These are phyloP conservation scores for Ondatra zibethicus DNA, from an alignment of 2,113 vertebrate species.

Conservation along the genomic window DNA sequence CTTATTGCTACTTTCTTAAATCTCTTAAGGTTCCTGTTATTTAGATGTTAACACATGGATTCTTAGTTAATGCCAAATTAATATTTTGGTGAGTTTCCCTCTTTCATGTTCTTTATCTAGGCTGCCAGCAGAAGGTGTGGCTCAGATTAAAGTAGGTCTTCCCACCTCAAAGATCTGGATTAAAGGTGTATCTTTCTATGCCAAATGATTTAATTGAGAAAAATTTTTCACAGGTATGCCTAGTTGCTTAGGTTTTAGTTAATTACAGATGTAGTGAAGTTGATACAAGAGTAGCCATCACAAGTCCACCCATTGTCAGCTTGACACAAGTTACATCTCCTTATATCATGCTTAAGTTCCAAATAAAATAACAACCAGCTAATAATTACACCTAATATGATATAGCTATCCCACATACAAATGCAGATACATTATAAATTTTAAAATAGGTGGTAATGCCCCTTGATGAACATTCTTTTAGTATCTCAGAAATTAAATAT, in stretches of 20 bases:
- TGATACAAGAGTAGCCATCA: background rate
- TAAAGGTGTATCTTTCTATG: background rate
- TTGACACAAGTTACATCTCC: background rate
- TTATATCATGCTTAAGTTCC: background rate
- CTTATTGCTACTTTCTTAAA: background rate
- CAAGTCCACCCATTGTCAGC: background rate
- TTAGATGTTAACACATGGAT: background rate
- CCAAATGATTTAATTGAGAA: background rate
- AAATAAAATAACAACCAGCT: background rate
- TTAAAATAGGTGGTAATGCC: background rate
- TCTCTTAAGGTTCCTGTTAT: conserved; percentile 31
- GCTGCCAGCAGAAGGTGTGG: background rate
- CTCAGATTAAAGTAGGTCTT: background rate
- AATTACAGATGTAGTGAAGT: background rate
- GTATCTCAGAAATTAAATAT: background rate
- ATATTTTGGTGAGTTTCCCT: background rate
- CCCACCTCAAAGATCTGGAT: background rate
- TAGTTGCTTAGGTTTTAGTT: background rate
- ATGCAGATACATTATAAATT: background rate
- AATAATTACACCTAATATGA: background rate
- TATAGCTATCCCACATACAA: background rate
- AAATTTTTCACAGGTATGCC: background rate
- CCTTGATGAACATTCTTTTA: background rate
- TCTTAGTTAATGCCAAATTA: background rate
- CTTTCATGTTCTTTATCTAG: background rate